Evolutionary conservation across 2,113 vertebrate genomes (phyloP).

Genomic region (Callocephalon fimbriatum): DNA sequence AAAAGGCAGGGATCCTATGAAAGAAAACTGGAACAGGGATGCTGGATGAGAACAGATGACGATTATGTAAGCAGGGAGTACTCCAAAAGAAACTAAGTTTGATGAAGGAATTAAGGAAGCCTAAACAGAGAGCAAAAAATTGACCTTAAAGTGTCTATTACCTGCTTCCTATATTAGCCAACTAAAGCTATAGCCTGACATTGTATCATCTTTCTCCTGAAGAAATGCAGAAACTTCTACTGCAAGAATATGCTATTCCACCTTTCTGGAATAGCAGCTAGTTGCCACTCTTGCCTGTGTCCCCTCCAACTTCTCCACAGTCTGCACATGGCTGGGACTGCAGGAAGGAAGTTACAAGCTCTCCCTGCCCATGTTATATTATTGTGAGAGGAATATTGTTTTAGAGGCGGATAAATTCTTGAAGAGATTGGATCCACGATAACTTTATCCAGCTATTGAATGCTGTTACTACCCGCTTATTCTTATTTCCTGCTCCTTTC

Average conservation of each 20-base stretch:
- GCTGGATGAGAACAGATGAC: background rate
- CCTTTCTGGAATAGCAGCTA: background rate
- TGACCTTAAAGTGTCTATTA: background rate
- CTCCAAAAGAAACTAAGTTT: background rate
- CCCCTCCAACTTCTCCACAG: background rate
- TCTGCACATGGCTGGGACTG: background rate
- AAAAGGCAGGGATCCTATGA: background rate
- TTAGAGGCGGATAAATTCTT: background rate
- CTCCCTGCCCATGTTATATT: background rate
- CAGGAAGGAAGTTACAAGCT: background rate
- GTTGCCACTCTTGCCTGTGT: background rate
- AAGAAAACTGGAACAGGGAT: background rate
- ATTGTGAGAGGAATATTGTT: background rate
- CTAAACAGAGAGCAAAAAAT: background rate
- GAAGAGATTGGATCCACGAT: background rate
- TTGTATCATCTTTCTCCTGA: background rate
- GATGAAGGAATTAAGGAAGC: background rate
- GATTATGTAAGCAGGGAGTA: background rate
- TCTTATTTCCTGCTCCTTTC: constrained; percentile 3
- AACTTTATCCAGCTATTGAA: background rate
- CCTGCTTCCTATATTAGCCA: background rate
- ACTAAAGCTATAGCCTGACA: background rate
- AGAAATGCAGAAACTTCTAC: background rate
- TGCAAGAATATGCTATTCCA: background rate
- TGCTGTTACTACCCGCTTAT: background rate